Base-by-base conservation (phyloP, 2,888 invertebrate species). In the Taenaris catops region DNA sequence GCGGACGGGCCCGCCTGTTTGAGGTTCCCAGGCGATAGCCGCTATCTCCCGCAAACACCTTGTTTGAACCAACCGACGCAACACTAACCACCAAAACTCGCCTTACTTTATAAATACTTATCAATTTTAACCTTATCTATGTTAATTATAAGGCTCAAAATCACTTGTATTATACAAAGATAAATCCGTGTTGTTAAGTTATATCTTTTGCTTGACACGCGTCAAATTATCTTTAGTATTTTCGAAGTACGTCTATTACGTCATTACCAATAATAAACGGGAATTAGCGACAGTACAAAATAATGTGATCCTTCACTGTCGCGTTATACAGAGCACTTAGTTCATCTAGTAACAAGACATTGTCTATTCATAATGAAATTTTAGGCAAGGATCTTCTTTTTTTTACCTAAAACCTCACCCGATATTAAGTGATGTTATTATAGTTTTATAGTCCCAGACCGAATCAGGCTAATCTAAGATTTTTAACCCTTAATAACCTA, bases 21-120 rank as follows among this genome's bases (percentile, higher is more conserved):
- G 73, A 65, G 53, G 76, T 84, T 84, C 84, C 74, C 84, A 84
- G 81, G 84, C 76, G 83, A 84, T 84, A 83, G 58, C 68, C 50
- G 67, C 72, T 84, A 86, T 86, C 84, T 84, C 71, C 60, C 49
- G 72, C 84, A 84, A 86, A 86, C 84, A 86, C 73, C 69, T 70
- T 79, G 78, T 83, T 84, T 83, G 75, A 79, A 61, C 62, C 76
- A 59, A 66, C 79, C 83, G 74, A 74, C 74, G 58, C 38, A 41
- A 39, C 51, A 46, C 43, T 53, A 52, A 19, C 7, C 49, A 63
- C 41, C 27, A 37, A 57, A 54, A 8, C 40, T 29, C 14, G 29
- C 42, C 49, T 27, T 26, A n/a, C 16, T 25, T 38, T 7, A 17
- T 21, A 1, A 48, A 6, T 3, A 6, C 20, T 24, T 6, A 38